phyloP scores from a whole-genome alignment of 1,140 invertebrate species.

The Cataglyphis hispanica region DNA sequence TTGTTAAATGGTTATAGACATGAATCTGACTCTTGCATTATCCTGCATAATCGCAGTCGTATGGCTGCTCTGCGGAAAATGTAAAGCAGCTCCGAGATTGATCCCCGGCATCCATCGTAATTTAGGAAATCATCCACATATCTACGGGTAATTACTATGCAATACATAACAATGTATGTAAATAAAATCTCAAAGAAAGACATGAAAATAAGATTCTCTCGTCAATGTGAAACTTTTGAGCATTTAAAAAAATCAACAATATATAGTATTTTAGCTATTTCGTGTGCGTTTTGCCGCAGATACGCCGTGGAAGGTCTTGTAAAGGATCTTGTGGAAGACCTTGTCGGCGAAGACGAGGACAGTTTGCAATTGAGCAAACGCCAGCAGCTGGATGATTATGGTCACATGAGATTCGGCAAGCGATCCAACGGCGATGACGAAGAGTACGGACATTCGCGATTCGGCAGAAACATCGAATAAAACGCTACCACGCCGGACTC shows the following conservation, averaged over 20 bases:
- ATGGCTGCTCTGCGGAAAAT: constrained; percentile 66
- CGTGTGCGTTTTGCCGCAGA: constrained; percentile 20
- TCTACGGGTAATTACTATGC: constrained; percentile 64
- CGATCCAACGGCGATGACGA: constrained; percentile 28
- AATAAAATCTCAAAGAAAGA: background rate
- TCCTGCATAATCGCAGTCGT: constrained; percentile 57
- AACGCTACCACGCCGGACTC: background rate
- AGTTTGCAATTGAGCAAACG: constrained; percentile 87
- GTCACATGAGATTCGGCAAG: constrained; percentile 90
- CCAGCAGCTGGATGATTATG: constrained; percentile 89
- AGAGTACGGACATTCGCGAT: constrained; percentile 32
- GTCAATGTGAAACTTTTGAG: background rate
- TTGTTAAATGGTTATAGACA: constrained; percentile 52
- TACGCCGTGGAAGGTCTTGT: constrained; percentile 80
- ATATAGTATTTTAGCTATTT: background rate
- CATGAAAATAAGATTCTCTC: background rate
- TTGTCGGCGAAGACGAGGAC: constrained; percentile 87
- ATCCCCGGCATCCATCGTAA: constrained; percentile 61
- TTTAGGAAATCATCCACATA: constrained; percentile 62
- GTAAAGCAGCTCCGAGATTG: constrained; percentile 62
- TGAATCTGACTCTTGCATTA: constrained; percentile 64
- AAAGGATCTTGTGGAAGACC: constrained; percentile 79
- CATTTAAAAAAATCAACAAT: background rate
- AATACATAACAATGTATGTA: background rate
- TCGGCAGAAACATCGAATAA: constrained; percentile 44